Conservation (phyloP, 2,888 invertebrate species). For the Temnothorax ravouxi region DNA sequence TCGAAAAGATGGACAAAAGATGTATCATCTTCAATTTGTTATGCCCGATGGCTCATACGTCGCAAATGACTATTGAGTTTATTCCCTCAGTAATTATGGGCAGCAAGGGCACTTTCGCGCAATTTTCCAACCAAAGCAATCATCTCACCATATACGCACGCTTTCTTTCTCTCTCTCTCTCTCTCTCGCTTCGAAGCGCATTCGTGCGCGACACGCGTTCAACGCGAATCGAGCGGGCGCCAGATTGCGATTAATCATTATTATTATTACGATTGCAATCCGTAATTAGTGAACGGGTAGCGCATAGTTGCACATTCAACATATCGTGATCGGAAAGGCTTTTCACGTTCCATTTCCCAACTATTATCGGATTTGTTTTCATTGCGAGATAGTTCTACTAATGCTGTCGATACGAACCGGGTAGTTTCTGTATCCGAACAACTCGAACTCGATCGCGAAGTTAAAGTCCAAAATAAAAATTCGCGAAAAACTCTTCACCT, state of each 20-base stretch:
- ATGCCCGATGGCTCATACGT: slow-evolving; percentile 30
- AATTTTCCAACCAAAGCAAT: slow-evolving; percentile 43
- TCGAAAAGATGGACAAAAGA: not conserved
- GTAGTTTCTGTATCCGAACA: not conserved
- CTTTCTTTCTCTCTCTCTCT: slow-evolving; percentile 32
- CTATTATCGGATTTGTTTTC: slow-evolving; percentile 4
- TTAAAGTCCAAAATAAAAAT: not conserved
- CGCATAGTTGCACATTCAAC: slow-evolving; percentile 9
- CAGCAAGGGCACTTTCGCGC: slow-evolving; percentile 35
- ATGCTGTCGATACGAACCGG: slow-evolving; percentile 3
- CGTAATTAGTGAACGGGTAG: slow-evolving; percentile 28
- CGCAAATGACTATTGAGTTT: slow-evolving; percentile 1
- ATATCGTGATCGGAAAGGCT: slow-evolving; percentile 28
- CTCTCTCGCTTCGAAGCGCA: not conserved
- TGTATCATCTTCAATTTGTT: not conserved
- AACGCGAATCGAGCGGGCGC: slow-evolving; percentile 13
- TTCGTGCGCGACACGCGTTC: slow-evolving; percentile 24
- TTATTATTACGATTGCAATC: slow-evolving; percentile 32
- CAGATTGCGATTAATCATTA: slow-evolving; percentile 42
- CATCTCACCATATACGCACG: slow-evolving; percentile 2
- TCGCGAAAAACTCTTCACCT: not conserved
- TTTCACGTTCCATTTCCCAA: slow-evolving; percentile 25
- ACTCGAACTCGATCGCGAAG: not conserved
- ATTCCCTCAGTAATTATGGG: not conserved
- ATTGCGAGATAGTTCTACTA: slow-evolving; percentile 20